phyloP scores from a whole-genome alignment of 2,797 vertebrate species.

The Pempheris klunzingeri region DNA sequence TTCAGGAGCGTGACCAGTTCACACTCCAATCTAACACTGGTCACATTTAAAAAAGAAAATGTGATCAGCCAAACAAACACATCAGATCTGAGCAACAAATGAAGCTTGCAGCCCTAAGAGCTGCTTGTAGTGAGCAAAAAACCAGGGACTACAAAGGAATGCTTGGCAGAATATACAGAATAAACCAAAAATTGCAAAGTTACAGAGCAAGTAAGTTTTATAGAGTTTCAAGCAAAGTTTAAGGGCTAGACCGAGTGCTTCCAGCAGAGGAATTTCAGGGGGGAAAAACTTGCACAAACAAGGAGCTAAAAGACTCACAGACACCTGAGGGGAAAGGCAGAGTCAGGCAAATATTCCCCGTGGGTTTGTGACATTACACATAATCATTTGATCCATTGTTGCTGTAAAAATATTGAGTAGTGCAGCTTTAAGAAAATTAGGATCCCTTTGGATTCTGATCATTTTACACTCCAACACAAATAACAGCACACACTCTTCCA shows the following conservation, averaged over 20 bases:
- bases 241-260: neutral
- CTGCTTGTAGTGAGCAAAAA: no score
- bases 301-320: neutral
- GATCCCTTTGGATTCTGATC: neutral
- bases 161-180: neutral
- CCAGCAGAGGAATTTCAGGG: neutral
- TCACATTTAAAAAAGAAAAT: no score
- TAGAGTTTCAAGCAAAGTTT: neutral
- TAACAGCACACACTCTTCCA: neutral
- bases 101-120: no score
- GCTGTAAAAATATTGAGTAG: neutral
- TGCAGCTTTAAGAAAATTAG: neutral
- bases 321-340: neutral
- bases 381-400: constrained; percentile 1
- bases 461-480: neutral
- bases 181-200: neutral
- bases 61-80: no score
- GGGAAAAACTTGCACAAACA: neutral
- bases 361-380: neutral
- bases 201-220: neutral
- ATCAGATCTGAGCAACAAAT: no score
- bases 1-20: no score
- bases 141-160: no score
- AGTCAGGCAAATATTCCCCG: accelerated
- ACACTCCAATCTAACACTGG: no score